Evolutionary conservation across 2,797 vertebrate genomes (phyloP).

Genomic region (Cuniculus paca): DNA sequence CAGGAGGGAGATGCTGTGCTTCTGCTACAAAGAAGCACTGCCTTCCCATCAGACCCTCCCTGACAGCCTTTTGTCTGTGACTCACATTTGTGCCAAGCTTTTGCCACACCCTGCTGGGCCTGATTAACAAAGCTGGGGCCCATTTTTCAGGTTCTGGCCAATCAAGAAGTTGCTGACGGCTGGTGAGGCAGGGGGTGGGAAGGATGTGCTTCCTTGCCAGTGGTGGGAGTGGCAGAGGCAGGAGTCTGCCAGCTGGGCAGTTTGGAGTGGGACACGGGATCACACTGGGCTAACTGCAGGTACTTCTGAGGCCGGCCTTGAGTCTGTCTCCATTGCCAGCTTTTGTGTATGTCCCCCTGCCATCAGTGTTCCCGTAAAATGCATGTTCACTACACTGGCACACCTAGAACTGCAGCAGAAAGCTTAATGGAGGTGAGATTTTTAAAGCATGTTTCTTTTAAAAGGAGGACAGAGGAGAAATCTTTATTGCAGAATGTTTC

Average conservation of each 20-base stretch:
- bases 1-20: not conserved
- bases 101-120: slow-evolving; percentile 50
- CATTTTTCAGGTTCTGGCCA: slow-evolving; percentile 56
- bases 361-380: not conserved
- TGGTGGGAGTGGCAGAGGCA: slow-evolving; percentile 32
- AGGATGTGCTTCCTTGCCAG: slow-evolving; percentile 32
- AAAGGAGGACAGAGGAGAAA: not conserved
- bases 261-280: not conserved
- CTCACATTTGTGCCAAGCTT: slow-evolving; percentile 65
- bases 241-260: slow-evolving; percentile 49
- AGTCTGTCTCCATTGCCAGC: not conserved
- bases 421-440: not conserved
- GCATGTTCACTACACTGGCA: fast-evolving
- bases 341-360: not conserved
- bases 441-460: not conserved
- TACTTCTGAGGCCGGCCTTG: slow-evolving; percentile 50
- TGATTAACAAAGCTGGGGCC: slow-evolving; percentile 56
- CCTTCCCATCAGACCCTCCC: slow-evolving; percentile 17
- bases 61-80: slow-evolving; percentile 72
- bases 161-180: slow-evolving; percentile 11
- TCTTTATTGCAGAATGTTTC: not conserved
- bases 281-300: slow-evolving; percentile 60
- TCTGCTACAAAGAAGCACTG: not conserved
- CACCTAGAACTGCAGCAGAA: not conserved
- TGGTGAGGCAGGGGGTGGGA: not conserved